Evolutionary conservation across 2,888 invertebrate species (phyloP), one percentile per base, ranked within the genome.

Genomic region (Vannuccia rotundouncinata): DNA sequence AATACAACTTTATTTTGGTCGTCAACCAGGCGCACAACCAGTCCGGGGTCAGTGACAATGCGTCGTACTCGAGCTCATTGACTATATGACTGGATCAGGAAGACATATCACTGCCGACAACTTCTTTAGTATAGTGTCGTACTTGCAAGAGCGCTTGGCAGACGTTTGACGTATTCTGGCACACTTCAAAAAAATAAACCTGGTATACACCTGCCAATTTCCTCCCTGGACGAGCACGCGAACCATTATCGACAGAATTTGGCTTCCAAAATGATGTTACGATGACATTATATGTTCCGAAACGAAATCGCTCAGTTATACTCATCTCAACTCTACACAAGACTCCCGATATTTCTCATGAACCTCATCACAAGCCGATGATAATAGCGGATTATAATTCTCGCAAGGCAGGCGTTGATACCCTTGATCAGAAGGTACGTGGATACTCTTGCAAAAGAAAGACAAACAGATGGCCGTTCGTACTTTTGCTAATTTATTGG

Each of bases 41-140:
- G 75, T 27, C 31, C 66, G 29, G 29, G 75, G 75, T 31, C 29
- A 75, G 75, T 10, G 75, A 31, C 29, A 31, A 31, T 28, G 75
- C 25, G 29, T 29, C 30, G 10, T 75, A 31, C 29, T 75, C 1
- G 75, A 75, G 75, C 75, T 75, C 75, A 75, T 29, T 29, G 75
- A 75, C 29, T 29, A n/a, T n/a, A 75, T 75, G 30, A 31, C 75
- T 75, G 75, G 75, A 29, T 75, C 75, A 76, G 79, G 79, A 5
- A 25, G 74, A 29, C 74, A 74, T 29, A 75, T 79, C 25, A 79
- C 79, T 27, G 79, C 76, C 17, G 79, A 79, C 30, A 79, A 79
- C 25, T 79, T 79, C 73, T 79, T 79, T 45, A 76, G 66, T 0
- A n/a, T n/a, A 31, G 45, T 77, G 10, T 76, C 5, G 25, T 30